phyloP scores from a whole-genome alignment of 2,113 vertebrate species.

The Clarias magur region DNA sequence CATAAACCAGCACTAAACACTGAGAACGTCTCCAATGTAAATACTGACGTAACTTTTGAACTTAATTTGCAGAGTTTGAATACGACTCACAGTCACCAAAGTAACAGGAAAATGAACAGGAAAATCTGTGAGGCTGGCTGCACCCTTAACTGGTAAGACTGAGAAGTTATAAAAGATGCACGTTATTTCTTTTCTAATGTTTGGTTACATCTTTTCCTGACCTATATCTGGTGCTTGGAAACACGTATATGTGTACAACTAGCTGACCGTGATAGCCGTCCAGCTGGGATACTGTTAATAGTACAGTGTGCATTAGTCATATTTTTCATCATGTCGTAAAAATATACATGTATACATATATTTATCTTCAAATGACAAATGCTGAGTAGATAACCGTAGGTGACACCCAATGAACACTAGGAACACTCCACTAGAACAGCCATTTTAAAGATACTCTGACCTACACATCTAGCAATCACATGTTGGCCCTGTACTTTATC shows the following conservation, averaged over 20 bases:
- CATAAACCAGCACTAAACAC: background rate
- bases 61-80: constrained; percentile 8
- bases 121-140: background rate
- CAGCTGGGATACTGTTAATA: background rate
- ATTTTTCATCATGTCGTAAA: background rate
- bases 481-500: too few species aligned
- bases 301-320: background rate
- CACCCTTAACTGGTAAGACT: too few species aligned
- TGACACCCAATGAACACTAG: too few species aligned
- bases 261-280: background rate
- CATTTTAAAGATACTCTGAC: too few species aligned
- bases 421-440: too few species aligned
- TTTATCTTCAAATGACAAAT: background rate
- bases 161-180: too few species aligned
- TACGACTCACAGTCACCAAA: background rate
- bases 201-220: too few species aligned
- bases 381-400: background rate
- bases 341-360: too few species aligned
- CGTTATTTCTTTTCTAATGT: too few species aligned
- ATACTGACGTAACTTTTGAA: constrained; percentile 5
- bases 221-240: background rate
- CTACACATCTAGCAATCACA: too few species aligned
- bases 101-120: constrained; percentile 5
- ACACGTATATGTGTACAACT: background rate
- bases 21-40: background rate